phyloP scores from a whole-genome alignment of 2,113 vertebrate genomes.

The Varanus komodoensis region DNA sequence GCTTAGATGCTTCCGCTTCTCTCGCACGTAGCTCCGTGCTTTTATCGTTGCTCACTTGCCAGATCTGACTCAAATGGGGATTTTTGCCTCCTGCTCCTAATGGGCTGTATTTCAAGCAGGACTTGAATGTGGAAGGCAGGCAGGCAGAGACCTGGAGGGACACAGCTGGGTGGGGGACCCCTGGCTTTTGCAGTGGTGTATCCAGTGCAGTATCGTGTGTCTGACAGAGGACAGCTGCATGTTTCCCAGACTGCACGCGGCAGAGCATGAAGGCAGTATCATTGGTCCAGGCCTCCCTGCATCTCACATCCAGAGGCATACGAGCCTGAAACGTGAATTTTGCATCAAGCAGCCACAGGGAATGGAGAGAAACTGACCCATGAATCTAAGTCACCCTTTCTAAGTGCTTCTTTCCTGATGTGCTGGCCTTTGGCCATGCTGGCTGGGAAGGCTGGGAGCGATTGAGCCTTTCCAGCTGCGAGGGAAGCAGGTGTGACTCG shows the following conservation, averaged over 20 bases:
- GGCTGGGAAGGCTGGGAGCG: too few species aligned
- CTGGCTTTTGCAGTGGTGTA: background rate
- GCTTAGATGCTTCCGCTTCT: background rate
- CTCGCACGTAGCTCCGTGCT: background rate
- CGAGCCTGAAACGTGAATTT: too few species aligned
- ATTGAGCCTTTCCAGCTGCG: background rate
- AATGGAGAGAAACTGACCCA: too few species aligned
- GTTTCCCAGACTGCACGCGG: too few species aligned
- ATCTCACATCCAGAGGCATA: too few species aligned
- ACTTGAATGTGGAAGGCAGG: background rate
- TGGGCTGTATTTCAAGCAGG: background rate
- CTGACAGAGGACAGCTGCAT: too few species aligned
- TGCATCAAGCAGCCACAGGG: too few species aligned
- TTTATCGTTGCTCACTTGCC: constrained; percentile 3
- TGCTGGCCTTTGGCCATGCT: too few species aligned
- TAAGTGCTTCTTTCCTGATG: too few species aligned
- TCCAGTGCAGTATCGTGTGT: too few species aligned
- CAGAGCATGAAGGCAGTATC: too few species aligned
- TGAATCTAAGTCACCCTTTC: background rate
- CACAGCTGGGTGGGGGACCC: background rate
- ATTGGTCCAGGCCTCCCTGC: too few species aligned
- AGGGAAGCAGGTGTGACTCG: background rate
- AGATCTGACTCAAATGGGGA: background rate
- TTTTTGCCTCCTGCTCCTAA: background rate
- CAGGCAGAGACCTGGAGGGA: background rate